Base-by-base conservation (phyloP, 1,140 invertebrate genomes). In the Spodoptera litura region DNA sequence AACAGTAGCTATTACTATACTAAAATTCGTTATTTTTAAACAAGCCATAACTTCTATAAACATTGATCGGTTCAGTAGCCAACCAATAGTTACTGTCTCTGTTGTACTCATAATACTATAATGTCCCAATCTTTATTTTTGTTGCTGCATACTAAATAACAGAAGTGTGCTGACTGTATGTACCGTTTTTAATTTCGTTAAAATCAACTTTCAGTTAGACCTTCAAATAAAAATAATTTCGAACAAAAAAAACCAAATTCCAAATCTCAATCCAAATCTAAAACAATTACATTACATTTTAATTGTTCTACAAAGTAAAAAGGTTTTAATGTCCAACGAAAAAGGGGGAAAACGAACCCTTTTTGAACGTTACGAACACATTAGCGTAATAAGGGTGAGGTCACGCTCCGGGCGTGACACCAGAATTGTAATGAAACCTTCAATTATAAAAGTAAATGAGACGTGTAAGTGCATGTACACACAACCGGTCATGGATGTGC, bases 321-420 rank as follows among this genome's bases (percentile, higher is more conserved):
- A 31, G 64, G 44, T 68, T 66, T 66, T 66, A 27, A 68, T 12
- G 64, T 52, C 13, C 38, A 20, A 12, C 71, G 49, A 25, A 73
- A 66, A 51, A 55, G 11, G 12, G 61, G 49, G 52, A 55, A 76
- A 20, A 38, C n/a, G 15, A 53, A 66, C 49, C 72, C 61, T 66
- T 53, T 76, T 76, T 76, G 66, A 76, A 66, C 35, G 56, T 13
- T 27, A 61, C 71, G 49, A 76, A 66, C 74, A 76, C 74, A 66
- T 76, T 76, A 76, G 74, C 56, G n/a, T 76, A 76, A 76, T 76
- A 76, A 66, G n/a, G 61, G 49, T 27, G n/a, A 44, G 71, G 71
- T 20, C 74, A 76, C 74, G 74, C 61, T 13, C 25, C 25, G 49
- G 38, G 20, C 49, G 31, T 55, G 74, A 64, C 59, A 76, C 15